Base-by-base conservation (phyloP, 2,113 vertebrate species). In the Aleadryas rufinucha region DNA sequence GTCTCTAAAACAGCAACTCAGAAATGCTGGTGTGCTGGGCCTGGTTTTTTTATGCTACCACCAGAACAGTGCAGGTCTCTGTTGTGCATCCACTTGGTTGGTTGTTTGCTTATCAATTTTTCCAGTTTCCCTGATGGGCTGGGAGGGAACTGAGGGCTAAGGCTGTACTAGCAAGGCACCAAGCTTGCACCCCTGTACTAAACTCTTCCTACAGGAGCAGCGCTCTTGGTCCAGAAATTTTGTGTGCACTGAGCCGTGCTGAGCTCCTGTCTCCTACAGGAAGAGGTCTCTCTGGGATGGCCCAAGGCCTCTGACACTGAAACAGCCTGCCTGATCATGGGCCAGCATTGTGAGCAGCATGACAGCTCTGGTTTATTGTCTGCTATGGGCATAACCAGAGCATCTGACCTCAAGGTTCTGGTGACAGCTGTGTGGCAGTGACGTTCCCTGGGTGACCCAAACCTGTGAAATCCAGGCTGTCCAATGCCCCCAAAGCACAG, bases 291-390 rank as follows among this genome's bases (percentile, higher is more conserved):
- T 7, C 13, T 37, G 49, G 24, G 19, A 56, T 11, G 33, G 30
- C 26, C 28, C 26, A 56, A 53, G 24, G 44, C 20, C 18, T 68
- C 33, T 42, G 42, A 42, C 18, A 23, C 23, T 39, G 41, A 45
- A 54, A 60, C 0, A 2, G 39, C 41, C 21, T 39, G 47, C 8
- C 3, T 64, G 76, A 47, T 47, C 33, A 60, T 0, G 0, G 16
- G 13, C 16, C 57, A 72, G 49, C 24, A 8, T 16, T 33, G 50
- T 26, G 57, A 70, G 22, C 41, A 71, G n/a, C 0, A 1, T 22
- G 52, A 68, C 39, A 59, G 16, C 49, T 76, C 63, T 64, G 52
- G 42, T 42, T 50, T 54, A 18, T 15, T 21, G 10, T 5, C 44
- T 78, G 70, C 70, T 52, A 3, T 16, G 22, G 66, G 11, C 28